Evolutionary conservation across 2,888 invertebrate genomes (phyloP).

Genomic region (Drosophila atroscutellata): DNA sequence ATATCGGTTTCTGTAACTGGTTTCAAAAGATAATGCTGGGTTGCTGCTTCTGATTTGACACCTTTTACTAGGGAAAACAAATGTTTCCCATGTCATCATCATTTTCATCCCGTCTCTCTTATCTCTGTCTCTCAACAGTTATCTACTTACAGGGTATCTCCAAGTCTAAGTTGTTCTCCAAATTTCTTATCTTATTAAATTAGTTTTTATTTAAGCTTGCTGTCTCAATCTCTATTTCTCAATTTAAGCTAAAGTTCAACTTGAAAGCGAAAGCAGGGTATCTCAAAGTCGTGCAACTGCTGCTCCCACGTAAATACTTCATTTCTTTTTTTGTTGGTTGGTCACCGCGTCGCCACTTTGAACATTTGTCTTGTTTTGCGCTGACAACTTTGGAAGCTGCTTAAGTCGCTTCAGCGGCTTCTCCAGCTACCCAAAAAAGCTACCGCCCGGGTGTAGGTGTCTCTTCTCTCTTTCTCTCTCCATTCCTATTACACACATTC

Average conservation of each 20-base stretch:
- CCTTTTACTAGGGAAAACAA: not conserved
- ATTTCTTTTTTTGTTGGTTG: conserved; percentile 26
- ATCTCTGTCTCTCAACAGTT: not conserved
- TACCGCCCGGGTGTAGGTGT: conserved; percentile 70
- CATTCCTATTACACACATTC: not conserved
- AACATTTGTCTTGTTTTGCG: conserved; percentile 79
- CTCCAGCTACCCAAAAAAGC: conserved; percentile 38
- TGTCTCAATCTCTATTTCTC: not conserved
- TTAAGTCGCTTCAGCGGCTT: conserved; percentile 70
- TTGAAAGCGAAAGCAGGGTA: conserved; percentile 10
- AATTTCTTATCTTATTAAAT: not conserved
- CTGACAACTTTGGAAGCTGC: conserved; percentile 82
- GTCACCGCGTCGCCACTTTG: conserved; percentile 67
- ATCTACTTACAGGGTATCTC: not conserved
- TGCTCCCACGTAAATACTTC: conserved; percentile 5
- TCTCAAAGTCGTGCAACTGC: not conserved
- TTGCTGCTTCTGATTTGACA: not conserved
- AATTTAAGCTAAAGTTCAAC: not conserved
- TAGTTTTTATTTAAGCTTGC: not conserved
- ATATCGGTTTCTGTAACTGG: not conserved
- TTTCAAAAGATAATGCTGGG: not conserved
- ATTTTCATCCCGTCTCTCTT: not conserved
- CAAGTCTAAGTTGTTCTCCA: not conserved
- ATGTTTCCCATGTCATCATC: not conserved
- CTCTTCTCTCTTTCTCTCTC: conserved; percentile 10